Percentiles rank a stretch among this genome's conserved stretches.
These are phyloP conservation scores for Arnoldichthys spilopterus DNA, from an alignment of 2,797 vertebrate genomes.

Conservation along the genomic window DNA sequence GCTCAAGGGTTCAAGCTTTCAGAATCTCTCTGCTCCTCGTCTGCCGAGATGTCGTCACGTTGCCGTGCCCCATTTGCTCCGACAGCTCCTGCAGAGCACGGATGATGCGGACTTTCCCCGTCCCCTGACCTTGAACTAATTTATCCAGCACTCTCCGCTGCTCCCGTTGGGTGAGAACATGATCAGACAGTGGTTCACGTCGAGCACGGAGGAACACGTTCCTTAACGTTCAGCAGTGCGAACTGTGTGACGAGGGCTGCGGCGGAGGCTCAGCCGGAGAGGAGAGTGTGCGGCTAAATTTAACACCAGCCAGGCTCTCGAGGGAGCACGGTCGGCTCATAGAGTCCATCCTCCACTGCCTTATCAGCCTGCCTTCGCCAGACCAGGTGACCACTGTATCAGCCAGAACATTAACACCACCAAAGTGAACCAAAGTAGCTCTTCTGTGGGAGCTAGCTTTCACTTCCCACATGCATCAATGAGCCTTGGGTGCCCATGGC, in stretches of 20 bases:
- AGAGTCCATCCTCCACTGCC: constrained; percentile 51
- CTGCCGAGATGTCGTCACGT: constrained; percentile 60
- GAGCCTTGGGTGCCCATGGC: too few species aligned
- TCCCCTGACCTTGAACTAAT: constrained; percentile 67
- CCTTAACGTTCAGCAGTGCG: constrained; percentile 56
- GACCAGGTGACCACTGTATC: too few species aligned
- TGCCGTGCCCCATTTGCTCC: constrained; percentile 70
- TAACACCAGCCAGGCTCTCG: constrained; percentile 48
- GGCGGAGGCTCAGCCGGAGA: constrained; percentile 53
- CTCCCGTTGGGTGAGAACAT: constrained; percentile 26
- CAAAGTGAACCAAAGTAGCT: too few species aligned
- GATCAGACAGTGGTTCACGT: constrained; percentile 15
- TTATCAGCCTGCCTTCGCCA: constrained; percentile 68
- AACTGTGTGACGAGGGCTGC: constrained; percentile 38
- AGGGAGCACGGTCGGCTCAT: constrained; percentile 53
- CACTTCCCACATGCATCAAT: too few species aligned
- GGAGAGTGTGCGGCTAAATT: constrained; percentile 57
- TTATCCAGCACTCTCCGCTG: constrained; percentile 55
- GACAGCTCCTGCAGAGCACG: constrained; percentile 64
- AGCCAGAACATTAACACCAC: too few species aligned
- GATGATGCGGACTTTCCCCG: constrained; percentile 51
- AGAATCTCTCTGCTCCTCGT: constrained; percentile 51
- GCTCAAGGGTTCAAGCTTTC: too few species aligned
- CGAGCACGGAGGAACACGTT: constrained; percentile 52
- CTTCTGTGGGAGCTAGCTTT: too few species aligned